Evolutionary conservation across 2,888 invertebrate genomes (phyloP), one percentile per base, ranked within the genome.

Genomic region (Drosophila siamana): DNA sequence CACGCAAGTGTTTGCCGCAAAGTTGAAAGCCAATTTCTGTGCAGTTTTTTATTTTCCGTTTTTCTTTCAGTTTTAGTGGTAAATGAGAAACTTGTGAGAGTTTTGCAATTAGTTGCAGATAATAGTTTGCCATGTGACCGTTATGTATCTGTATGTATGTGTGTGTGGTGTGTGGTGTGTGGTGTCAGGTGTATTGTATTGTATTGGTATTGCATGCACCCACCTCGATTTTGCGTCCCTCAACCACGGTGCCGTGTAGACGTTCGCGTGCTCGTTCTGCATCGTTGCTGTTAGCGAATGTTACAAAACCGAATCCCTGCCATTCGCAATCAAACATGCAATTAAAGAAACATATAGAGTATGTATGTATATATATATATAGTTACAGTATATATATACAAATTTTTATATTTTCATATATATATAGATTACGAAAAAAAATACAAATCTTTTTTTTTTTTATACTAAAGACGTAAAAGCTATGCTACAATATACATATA

Each of bases 261-360:
- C 98, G 98, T 96, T 98, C 98, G 96, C 99, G 98, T 97, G 99
- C 99, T 96, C 98, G 97, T 96, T 99, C 99, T 95, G 99, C 99
- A 95, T 99, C 99, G 95, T 97, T 97, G 96, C 98, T 98, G 97
- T 98, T 98, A 96, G 98, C 98, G 98, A 99, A 99, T 96, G 99
- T 99, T 96, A 99, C 99, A 97, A 99, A 99, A 97, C 99, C 99
- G 97, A 99, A 99, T 96, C 99, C 99, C 99, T 99, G 97, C 84
- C 86, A 89, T 89, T 86, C 86, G 86, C 86, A 86, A 86, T 89
- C 89, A 86, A 86, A 86, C 86, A 86, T 86, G 86, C 86, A 86
- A 86, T 89, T 86, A 86, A 89, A 86, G 74, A 86, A 86, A 89
- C 89, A 86, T 86, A 80, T 87, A 89, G 77, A 83, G 83, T 83